Conservation (phyloP, 1,140 invertebrate genomes). For the Drosophila pseudoananassae region DNA sequence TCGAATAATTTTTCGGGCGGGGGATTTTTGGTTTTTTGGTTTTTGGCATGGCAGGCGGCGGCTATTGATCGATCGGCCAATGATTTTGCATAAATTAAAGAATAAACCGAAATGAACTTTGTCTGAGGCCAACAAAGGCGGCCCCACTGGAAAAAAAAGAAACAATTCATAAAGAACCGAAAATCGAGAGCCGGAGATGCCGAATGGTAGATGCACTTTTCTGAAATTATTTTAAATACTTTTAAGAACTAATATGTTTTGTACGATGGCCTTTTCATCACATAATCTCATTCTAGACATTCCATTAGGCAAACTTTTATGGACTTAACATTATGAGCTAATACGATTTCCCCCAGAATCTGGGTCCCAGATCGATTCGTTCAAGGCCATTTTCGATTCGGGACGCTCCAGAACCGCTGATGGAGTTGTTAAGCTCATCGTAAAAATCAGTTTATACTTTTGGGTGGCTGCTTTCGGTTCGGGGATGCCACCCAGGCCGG, state of each 20-base stretch:
- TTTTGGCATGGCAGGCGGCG: conserved; percentile 49
- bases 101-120: conserved; percentile 46
- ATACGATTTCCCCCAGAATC: conserved; percentile 23
- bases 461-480: conserved; percentile 36
- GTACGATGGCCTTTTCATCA: too few species aligned
- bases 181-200: neutral
- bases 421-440: conserved; percentile 36
- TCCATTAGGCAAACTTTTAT: neutral
- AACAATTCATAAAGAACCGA: conserved; percentile 6
- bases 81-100: conserved; percentile 81
- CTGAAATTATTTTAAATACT: too few species aligned
- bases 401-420: conserved; percentile 2
- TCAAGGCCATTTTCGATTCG: conserved; percentile 2
- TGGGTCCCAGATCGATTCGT: conserved; percentile 26
- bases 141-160: too few species aligned
- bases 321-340: neutral
- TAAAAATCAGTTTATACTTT: conserved; percentile 42
- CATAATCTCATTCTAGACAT: too few species aligned
- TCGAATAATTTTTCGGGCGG: neutral
- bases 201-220: conserved; percentile 15
- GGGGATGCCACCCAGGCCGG: conserved; percentile 62
- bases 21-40: conserved; percentile 24
- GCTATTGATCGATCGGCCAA: conserved; percentile 76
- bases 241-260: too few species aligned
- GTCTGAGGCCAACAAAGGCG: conserved; percentile 59